Percentiles rank a stretch among this genome's conserved stretches.
phyloP scores from a whole-genome alignment of 2,797 vertebrate genomes.

The Rhinatrema bivittatum region DNA sequence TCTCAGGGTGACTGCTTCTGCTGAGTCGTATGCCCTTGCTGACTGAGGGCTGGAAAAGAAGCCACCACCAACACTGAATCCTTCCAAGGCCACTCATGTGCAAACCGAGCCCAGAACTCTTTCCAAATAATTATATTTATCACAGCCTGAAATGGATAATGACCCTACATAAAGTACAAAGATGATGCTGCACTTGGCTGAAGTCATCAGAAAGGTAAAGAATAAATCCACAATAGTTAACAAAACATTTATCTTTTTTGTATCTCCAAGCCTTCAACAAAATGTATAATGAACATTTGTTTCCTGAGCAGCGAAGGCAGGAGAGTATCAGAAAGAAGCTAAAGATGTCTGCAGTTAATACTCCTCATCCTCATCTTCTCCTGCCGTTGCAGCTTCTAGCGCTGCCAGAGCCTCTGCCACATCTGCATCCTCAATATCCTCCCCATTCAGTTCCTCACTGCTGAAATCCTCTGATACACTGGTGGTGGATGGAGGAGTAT shows the following conservation, averaged over 20 bases:
- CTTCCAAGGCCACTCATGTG: too few relatives aligned
- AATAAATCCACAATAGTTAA: neutral
- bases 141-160: neutral
- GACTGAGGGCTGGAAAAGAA: too few relatives aligned
- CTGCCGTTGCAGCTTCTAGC: slow-evolving; percentile 84
- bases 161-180: too few relatives aligned
- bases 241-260: neutral
- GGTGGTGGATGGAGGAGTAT: neutral
- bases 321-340: neutral
- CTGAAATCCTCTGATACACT: neutral
- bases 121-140: slow-evolving; percentile 27
- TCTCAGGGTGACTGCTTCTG: too few relatives aligned
- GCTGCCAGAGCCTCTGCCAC: slow-evolving; percentile 88
- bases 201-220: neutral
- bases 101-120: too few relatives aligned
- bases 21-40: too few relatives aligned
- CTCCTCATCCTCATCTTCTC: slow-evolving; percentile 58
- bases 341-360: slow-evolving; percentile 14
- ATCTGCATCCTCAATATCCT: slow-evolving; percentile 69
- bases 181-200: too few relatives aligned
- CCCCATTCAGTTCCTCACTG: neutral
- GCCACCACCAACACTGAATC: too few relatives aligned
- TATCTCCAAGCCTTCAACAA: neutral
- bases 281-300: neutral
- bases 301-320: neutral